These are phyloP conservation scores for Pangasius larnaudii DNA, from an alignment of 2,797 vertebrate species.

Conservation along the genomic window DNA sequence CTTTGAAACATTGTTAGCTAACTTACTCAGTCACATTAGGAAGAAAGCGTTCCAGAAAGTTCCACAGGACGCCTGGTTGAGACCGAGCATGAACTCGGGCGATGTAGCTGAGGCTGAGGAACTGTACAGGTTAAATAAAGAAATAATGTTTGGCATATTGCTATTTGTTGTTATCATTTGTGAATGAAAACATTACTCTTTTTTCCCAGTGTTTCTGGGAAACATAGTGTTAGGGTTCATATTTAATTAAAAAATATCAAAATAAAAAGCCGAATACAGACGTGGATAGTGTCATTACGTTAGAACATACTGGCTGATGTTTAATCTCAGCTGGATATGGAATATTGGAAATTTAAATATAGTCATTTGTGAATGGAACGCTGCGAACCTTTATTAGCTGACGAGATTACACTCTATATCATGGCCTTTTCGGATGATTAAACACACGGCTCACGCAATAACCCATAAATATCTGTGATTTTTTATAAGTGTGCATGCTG, in stretches of 20 bases:
- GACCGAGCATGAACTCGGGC: background rate
- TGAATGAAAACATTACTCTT: background rate
- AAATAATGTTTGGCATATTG: background rate
- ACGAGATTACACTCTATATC: constrained; percentile 2
- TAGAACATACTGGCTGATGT: background rate
- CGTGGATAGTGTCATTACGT: background rate
- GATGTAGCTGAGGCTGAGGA: background rate
- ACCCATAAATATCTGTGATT: background rate
- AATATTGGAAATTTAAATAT: background rate
- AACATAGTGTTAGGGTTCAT: background rate
- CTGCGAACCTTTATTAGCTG: constrained; percentile 12
- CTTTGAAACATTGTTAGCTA: background rate
- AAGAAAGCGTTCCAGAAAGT: background rate
- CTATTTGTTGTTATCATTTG: background rate
- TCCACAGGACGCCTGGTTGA: background rate
- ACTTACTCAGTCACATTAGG: background rate
- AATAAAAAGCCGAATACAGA: background rate
- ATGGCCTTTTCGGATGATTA: background rate
- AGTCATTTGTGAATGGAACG: background rate
- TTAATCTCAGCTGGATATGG: background rate
- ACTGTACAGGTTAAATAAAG: background rate
- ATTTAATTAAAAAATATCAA: background rate
- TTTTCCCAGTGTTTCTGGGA: background rate
- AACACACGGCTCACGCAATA: background rate
- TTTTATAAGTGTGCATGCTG: background rate